These are phyloP conservation scores for Hydractinia echinata DNA, from an alignment of 30 jellyfish, hydroid and myxozoan species.

Conservation along the genomic window DNA sequence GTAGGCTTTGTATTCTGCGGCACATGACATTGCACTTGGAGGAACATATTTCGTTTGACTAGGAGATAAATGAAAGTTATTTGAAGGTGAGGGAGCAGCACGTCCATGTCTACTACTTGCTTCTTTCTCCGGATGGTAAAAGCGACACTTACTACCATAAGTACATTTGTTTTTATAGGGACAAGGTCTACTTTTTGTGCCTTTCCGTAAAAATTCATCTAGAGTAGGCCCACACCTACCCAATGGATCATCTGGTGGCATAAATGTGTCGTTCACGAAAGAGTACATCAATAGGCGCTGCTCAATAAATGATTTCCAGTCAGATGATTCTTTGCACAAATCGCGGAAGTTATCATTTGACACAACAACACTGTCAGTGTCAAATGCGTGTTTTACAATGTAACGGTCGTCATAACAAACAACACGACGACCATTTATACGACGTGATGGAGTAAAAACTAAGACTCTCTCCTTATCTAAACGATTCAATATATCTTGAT, in stretches of 20 bases:
- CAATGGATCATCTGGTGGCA: constrained; percentile 94
- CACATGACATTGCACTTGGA: not conserved
- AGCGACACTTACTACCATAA: constrained; percentile 72
- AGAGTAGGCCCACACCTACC: constrained; percentile 85
- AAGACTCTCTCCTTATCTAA: constrained; percentile 65
- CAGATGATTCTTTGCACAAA: constrained; percentile 64
- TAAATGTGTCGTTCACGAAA: constrained; percentile 68
- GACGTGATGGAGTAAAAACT: constrained; percentile 81
- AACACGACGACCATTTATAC: constrained; percentile 80
- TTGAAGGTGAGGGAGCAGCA: not conserved
- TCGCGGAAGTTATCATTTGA: constrained; percentile 88
- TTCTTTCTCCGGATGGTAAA: constrained; percentile 54
- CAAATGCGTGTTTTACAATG: constrained; percentile 70
- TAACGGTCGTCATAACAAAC: constrained; percentile 85
- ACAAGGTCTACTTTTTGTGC: constrained; percentile 55
- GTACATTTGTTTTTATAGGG: constrained; percentile 79
- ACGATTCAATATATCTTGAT: constrained; percentile 56
- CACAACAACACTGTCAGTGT: constrained; percentile 74
- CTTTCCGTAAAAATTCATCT: constrained; percentile 62
- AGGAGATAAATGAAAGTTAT: not conserved
- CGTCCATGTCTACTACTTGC: no score
- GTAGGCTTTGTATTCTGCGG: not conserved
- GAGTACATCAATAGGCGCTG: constrained; percentile 76
- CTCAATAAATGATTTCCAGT: constrained; percentile 66
- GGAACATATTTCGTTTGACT: not conserved